Evolutionary conservation across 2,888 invertebrate species (phyloP).

Genomic region (Athetis lepigone): DNA sequence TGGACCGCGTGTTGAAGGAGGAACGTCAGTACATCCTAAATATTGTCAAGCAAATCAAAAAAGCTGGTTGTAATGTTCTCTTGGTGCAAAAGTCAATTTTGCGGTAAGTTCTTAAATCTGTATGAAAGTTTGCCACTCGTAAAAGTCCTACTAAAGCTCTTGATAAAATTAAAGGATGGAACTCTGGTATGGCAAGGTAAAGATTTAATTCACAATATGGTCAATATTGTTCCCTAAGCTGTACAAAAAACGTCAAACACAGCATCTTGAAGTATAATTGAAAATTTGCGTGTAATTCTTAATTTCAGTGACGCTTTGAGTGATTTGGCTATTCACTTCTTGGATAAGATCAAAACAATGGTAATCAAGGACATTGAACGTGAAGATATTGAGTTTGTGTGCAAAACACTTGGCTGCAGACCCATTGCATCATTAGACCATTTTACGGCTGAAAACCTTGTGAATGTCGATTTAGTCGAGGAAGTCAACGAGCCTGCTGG

Average conservation of each 20-base stretch:
- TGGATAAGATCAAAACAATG: slow-evolving; percentile 99
- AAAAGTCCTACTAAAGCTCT: no score
- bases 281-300: slow-evolving; percentile 26
- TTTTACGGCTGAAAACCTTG: slow-evolving; percentile 97
- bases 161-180: no score
- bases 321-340: slow-evolving; percentile 98
- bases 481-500: slow-evolving; percentile 97
- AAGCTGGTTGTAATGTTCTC: slow-evolving; percentile 99
- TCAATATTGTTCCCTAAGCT: no score
- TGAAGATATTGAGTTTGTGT: slow-evolving; percentile 99
- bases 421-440: slow-evolving; percentile 99
- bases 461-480: slow-evolving; percentile 97
- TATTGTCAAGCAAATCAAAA: slow-evolving; percentile 99
- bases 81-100: slow-evolving; percentile 96
- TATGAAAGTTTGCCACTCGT: no score
- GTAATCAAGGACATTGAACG: slow-evolving; percentile 99
- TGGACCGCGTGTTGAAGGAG: slow-evolving; percentile 99
- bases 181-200: no score
- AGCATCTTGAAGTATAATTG: no score
- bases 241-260: no score
- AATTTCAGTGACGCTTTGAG: slow-evolving; percentile 97
- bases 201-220: no score
- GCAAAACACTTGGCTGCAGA: slow-evolving; percentile 97
- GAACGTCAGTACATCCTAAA: slow-evolving; percentile 99
- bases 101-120: slow-evolving; percentile 86